A percentile compares a stretch with the other conserved stretches of the same genome.
Evolutionary conservation across 2,113 vertebrate genomes (phyloP).

Genomic region (Formicarius rufipectus): DNA sequence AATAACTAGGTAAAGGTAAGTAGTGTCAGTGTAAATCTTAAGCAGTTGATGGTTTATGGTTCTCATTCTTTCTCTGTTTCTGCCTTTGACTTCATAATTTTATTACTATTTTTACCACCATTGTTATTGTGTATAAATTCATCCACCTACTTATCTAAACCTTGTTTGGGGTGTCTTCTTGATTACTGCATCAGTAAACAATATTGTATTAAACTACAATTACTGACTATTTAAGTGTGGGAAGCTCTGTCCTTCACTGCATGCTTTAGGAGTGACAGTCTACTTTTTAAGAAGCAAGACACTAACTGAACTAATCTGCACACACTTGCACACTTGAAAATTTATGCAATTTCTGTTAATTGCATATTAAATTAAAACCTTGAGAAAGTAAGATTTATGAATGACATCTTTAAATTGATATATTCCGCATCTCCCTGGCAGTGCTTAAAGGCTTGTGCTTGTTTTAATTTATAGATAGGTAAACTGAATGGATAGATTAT

Average conservation of each 20-base stretch:
- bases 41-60: background rate
- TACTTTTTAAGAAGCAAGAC: background rate
- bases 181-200: background rate
- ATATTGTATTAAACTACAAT: background rate
- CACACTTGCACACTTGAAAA: background rate
- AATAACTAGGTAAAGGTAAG: background rate
- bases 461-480: background rate
- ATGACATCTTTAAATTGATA: background rate
- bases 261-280: background rate
- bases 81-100: background rate
- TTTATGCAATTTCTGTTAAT: background rate
- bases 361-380: background rate
- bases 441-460: background rate
- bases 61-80: background rate
- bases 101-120: background rate
- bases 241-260: background rate
- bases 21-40: background rate
- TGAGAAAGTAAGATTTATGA: background rate
- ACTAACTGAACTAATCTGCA: background rate
- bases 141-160: background rate
- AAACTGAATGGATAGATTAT: background rate
- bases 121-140: background rate
- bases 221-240: background rate
- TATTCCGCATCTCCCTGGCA: background rate
- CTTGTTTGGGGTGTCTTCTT: background rate